phyloP scores from a whole-genome alignment of 2,113 vertebrate genomes.

The Corynorhinus townsendii region DNA sequence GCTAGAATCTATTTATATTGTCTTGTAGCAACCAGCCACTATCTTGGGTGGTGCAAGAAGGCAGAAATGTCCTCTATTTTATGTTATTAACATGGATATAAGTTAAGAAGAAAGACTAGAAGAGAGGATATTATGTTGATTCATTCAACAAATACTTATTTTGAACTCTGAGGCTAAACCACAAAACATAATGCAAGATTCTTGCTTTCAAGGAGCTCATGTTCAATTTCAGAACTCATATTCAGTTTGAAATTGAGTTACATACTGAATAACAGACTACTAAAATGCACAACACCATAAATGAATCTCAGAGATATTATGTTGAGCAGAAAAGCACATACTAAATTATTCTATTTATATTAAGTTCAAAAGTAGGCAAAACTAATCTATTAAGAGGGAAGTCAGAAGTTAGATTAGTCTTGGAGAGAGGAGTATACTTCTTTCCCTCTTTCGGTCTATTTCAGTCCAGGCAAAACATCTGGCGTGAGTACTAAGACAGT shows the following conservation, averaged over 20 bases:
- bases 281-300: neutral
- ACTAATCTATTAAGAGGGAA: neutral
- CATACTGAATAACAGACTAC: neutral
- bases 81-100: neutral
- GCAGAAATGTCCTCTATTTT: neutral
- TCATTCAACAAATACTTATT: constrained; percentile 29
- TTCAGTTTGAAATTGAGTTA: neutral
- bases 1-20: neutral
- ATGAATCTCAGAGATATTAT: neutral
- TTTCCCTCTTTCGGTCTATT: neutral
- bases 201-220: neutral
- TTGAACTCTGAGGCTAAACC: neutral
- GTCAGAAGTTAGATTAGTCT: neutral
- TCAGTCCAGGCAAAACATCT: neutral
- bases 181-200: neutral
- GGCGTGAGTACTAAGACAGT: neutral
- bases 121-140: neutral
- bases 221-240: neutral
- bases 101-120: neutral
- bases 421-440: neutral
- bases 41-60: neutral
- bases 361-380: neutral
- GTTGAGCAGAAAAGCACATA: neutral
- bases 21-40: neutral
- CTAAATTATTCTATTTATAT: neutral